Conservation (phyloP, 2,113 vertebrate genomes). For the Odontophorus gujanensis region DNA sequence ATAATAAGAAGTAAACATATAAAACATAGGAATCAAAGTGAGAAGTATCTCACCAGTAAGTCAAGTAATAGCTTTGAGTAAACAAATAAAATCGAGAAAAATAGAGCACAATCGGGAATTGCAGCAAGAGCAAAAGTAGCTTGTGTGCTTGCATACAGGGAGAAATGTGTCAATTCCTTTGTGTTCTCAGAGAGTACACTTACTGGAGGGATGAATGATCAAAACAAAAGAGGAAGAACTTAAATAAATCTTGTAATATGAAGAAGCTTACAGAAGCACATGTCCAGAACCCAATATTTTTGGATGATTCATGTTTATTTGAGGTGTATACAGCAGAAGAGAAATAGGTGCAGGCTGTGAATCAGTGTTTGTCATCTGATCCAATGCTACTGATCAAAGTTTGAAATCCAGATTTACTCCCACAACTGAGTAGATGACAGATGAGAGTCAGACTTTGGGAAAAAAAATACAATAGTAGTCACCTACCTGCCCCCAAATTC, state of each 20-base stretch:
- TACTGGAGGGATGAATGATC: neutral
- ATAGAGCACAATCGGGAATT: neutral
- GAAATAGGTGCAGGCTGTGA: neutral
- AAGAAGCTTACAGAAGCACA: neutral
- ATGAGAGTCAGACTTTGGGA: neutral
- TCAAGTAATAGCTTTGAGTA: neutral
- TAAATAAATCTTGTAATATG: neutral
- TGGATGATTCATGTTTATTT: neutral
- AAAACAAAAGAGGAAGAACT: neutral
- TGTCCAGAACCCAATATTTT: neutral
- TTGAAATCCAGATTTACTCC: neutral
- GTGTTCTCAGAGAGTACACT: neutral
- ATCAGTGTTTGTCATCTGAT: neutral
- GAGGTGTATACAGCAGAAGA: neutral
- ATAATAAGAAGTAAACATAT: neutral
- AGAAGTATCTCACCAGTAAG: neutral
- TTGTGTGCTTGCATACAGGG: no score
- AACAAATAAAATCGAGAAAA: conserved; percentile 9
- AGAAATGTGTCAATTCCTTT: neutral
- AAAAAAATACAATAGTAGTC: neutral
- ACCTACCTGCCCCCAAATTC: neutral
- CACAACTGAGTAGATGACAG: neutral
- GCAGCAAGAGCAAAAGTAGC: neutral
- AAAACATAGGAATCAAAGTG: neutral
- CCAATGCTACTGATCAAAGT: neutral